Evolutionary conservation across 2,888 invertebrate species (phyloP).

Genomic region (Macropis europaea): DNA sequence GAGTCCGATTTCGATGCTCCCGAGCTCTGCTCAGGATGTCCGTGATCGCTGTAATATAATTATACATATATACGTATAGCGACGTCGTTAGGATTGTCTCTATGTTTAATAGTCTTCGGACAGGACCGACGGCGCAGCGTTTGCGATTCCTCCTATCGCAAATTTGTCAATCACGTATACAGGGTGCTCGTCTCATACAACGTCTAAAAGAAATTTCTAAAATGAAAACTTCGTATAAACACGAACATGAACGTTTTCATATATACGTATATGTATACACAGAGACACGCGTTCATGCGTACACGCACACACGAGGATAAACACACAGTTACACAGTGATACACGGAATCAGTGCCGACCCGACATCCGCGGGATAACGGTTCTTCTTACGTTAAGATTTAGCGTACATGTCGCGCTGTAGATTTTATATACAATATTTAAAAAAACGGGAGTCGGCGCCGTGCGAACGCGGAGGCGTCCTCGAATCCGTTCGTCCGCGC

Average conservation of each 20-base stretch:
- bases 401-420: conserved; percentile 61
- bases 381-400: conserved; percentile 57
- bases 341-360: conserved; percentile 54
- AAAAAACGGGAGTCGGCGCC: conserved; percentile 49
- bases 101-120: conserved; percentile 8
- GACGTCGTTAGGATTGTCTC: conserved; percentile 17
- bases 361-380: conserved; percentile 55
- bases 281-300: background rate
- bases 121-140: conserved; percentile 20
- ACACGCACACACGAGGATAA: background rate
- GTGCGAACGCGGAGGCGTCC: conserved; percentile 21
- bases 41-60: conserved; percentile 26
- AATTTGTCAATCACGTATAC: conserved; percentile 64
- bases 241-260: background rate
- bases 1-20: background rate
- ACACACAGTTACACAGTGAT: background rate
- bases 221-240: conserved; percentile 12
- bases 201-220: conserved; percentile 51
- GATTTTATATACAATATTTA: conserved; percentile 67
- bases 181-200: conserved; percentile 65
- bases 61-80: too few relatives aligned
- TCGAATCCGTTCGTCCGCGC: conserved; percentile 34
- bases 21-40: conserved; percentile 10
- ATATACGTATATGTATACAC: conserved; percentile 3
- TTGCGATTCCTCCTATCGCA: conserved; percentile 53